Conservation (phyloP, 2,113 vertebrate species). For the Coryphaenoides rupestris region DNA sequence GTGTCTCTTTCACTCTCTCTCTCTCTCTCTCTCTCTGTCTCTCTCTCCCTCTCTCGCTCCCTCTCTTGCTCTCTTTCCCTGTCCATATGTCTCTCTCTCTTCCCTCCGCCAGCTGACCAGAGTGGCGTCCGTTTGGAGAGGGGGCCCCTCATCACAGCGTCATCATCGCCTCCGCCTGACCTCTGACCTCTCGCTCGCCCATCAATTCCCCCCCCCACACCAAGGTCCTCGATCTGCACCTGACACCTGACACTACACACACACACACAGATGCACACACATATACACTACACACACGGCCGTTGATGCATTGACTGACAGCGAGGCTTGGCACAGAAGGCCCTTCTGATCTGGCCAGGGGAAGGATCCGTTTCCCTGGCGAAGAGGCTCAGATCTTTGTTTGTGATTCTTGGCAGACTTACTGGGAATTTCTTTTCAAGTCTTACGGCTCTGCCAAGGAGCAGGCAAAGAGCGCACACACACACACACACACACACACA, state of each 20-base stretch:
- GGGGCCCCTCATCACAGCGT: constrained; percentile 21
- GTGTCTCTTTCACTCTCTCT: too few species aligned
- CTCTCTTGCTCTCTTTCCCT: too few species aligned
- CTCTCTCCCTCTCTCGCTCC: too few species aligned
- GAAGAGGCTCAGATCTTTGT: constrained; percentile 49
- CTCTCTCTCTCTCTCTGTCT: too few species aligned
- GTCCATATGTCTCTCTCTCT: too few species aligned
- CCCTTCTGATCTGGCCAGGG: constrained; percentile 35
- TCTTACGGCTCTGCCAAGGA: constrained; percentile 46
- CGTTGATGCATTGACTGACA: constrained; percentile 25
- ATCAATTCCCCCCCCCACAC: constrained; percentile 12
- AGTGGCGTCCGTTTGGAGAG: too few species aligned
- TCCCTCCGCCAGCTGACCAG: too few species aligned
- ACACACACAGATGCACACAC: constrained; percentile 1
- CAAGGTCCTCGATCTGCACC: constrained; percentile 30
- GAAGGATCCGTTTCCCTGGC: constrained; percentile 57
- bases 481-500: too few species aligned
- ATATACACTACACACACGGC: constrained; percentile 19
- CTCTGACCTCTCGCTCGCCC: constrained; percentile 32
- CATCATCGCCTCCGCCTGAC: constrained; percentile 28
- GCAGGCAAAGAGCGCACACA: constrained; percentile 23
- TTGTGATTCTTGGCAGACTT: constrained; percentile 66
- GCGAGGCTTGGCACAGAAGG: constrained; percentile 33
- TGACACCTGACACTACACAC: constrained; percentile 22
- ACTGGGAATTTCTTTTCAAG: constrained; percentile 51